Evolutionary conservation across 2,113 vertebrate species (phyloP).

Genomic region (Chlorodrepanis virens): DNA sequence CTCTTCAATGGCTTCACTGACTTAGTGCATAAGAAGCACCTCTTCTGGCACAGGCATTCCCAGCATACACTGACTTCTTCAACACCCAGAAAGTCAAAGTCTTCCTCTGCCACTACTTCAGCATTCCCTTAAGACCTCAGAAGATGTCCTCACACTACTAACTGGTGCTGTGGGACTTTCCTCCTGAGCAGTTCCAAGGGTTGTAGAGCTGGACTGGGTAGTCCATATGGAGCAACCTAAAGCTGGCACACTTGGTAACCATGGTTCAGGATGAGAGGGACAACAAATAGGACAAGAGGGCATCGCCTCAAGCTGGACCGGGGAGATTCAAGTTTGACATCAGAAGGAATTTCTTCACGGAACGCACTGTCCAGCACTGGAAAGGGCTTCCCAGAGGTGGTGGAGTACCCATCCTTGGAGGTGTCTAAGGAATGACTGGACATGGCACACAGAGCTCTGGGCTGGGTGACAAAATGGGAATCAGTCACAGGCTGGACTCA

Average conservation of each 20-base stretch:
- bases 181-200: not conserved
- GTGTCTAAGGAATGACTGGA: not conserved
- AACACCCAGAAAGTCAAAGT: not conserved
- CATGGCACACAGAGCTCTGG: not conserved
- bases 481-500: not conserved
- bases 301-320: not conserved
- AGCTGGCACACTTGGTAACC: not conserved
- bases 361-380: not conserved
- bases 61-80: not conserved
- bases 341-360: not conserved
- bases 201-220: not conserved
- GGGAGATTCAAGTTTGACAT: not conserved
- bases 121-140: not conserved
- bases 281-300: not conserved
- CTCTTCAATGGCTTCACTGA: not conserved
- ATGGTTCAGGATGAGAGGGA: not conserved
- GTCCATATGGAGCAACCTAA: not conserved
- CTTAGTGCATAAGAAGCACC: not conserved
- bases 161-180: not conserved
- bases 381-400: not conserved
- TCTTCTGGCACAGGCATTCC: not conserved
- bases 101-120: not conserved
- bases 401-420: not conserved
- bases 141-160: not conserved
- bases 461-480: not conserved